These are phyloP conservation scores for Perca schrenkii DNA, from an alignment of 2,113 vertebrate genomes.

Conservation along the genomic window DNA sequence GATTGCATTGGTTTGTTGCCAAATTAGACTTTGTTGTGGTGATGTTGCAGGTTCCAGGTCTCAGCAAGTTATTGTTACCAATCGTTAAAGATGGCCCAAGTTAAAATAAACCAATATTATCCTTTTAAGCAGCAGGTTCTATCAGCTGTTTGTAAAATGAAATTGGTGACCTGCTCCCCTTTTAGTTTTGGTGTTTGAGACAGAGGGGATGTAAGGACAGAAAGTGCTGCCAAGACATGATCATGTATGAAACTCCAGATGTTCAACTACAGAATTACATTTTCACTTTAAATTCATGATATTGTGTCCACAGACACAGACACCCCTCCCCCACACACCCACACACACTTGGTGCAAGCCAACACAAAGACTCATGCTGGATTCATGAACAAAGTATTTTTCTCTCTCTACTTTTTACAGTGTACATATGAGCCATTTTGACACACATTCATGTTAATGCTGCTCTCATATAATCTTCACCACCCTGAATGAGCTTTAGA, in stretches of 20 bases:
- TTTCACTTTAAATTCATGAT: conserved; percentile 16
- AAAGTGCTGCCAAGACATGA: neutral
- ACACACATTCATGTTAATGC: conserved; percentile 37
- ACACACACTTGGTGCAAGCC: conserved; percentile 43
- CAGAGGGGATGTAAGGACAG: conserved; percentile 9
- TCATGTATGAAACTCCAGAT: neutral
- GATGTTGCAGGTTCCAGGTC: neutral
- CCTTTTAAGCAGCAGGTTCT: neutral
- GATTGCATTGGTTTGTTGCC: neutral
- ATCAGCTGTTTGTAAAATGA: neutral
- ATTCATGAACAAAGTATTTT: conserved; percentile 43
- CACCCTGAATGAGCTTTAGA: conserved; percentile 35
- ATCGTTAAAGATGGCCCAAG: neutral
- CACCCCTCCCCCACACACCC: conserved; percentile 21
- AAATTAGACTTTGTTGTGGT: neutral
- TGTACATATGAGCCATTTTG: conserved; percentile 19
- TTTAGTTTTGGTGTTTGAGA: conserved; percentile 3
- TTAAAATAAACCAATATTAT: neutral
- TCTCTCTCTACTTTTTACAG: conserved; percentile 42
- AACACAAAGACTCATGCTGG: conserved; percentile 59
- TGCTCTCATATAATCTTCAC: conserved; percentile 19
- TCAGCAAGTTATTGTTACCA: neutral
- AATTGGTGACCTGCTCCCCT: neutral
- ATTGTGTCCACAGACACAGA: conserved; percentile 9
- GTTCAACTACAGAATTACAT: conserved; percentile 5